Evolutionary conservation across 1,140 invertebrate species (phyloP).

Genomic region (Gonatopus flavifemur): DNA sequence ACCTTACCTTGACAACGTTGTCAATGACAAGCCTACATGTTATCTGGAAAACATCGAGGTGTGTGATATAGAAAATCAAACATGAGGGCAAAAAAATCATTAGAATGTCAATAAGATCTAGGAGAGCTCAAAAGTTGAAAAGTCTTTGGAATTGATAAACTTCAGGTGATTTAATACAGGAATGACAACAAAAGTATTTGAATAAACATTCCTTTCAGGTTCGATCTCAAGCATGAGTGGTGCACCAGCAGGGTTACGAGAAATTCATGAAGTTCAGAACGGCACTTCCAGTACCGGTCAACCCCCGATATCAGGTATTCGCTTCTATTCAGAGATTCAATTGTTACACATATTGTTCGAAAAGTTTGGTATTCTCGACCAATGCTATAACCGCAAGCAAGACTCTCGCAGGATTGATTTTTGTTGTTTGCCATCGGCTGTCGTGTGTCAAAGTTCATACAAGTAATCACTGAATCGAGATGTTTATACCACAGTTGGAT

Average conservation of each 20-base stretch:
- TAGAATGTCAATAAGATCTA: no score
- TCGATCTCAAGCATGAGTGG: conserved; percentile 50
- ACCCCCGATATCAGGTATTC: conserved; percentile 46
- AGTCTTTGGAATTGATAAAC: no score
- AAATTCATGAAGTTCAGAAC: conserved; percentile 41
- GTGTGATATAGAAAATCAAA: no score
- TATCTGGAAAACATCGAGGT: no score
- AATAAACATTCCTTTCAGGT: no score
- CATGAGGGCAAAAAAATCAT: no score
- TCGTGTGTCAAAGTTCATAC: conserved; percentile 17
- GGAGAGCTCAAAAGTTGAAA: no score
- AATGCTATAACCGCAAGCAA: conserved; percentile 32
- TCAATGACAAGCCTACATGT: no score
- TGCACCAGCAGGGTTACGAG: conserved; percentile 46
- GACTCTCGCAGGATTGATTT: conserved; percentile 32
- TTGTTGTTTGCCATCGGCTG: no score
- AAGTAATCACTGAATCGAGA: conserved; percentile 18
- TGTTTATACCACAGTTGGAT: conserved; percentile 54
- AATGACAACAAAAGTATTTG: no score
- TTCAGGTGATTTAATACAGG: no score
- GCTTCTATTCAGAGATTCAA: conserved; percentile 8
- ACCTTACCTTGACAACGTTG: no score
- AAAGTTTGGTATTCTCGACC: conserved; percentile 15
- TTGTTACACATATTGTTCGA: not conserved
- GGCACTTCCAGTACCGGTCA: conserved; percentile 33